These are phyloP conservation scores for Euwallacea similis DNA, from an alignment of 1,140 invertebrate species.

Conservation along the genomic window DNA sequence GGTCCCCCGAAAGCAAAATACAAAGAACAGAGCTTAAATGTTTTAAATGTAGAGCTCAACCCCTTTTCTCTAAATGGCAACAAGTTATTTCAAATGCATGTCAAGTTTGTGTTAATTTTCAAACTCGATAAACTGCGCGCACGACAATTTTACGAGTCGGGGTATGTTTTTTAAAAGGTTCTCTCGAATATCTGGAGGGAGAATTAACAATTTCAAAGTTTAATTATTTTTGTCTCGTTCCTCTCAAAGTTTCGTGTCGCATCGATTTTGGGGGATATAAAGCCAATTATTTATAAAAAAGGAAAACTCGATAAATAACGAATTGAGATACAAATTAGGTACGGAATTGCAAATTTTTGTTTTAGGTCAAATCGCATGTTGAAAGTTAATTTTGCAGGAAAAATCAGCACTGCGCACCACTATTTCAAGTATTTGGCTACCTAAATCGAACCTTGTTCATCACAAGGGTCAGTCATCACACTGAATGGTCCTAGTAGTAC, in stretches of 20 bases:
- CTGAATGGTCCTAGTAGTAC: too few relatives aligned
- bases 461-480: too few relatives aligned
- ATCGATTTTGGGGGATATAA: too few relatives aligned
- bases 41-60: slow-evolving; percentile 35
- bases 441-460: too few relatives aligned
- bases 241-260: neutral
- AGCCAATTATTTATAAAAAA: too few relatives aligned
- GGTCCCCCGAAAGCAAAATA: slow-evolving; percentile 27
- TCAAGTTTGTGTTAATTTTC: slow-evolving; percentile 44
- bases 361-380: too few relatives aligned
- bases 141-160: slow-evolving; percentile 37
- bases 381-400: too few relatives aligned
- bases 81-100: slow-evolving; percentile 45
- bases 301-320: too few relatives aligned
- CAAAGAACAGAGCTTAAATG: slow-evolving; percentile 30
- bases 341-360: too few relatives aligned
- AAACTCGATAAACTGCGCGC: slow-evolving; percentile 42
- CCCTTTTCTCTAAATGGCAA: slow-evolving; percentile 40
- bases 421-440: too few relatives aligned
- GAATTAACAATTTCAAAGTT: slow-evolving; percentile 36
- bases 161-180: slow-evolving; percentile 40
- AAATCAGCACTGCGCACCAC: too few relatives aligned
- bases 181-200: slow-evolving; percentile 38
- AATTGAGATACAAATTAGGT: too few relatives aligned
- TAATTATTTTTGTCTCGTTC: neutral